Base-by-base conservation (phyloP, 2,888 invertebrate genomes). In the Marronus borbonicus region DNA sequence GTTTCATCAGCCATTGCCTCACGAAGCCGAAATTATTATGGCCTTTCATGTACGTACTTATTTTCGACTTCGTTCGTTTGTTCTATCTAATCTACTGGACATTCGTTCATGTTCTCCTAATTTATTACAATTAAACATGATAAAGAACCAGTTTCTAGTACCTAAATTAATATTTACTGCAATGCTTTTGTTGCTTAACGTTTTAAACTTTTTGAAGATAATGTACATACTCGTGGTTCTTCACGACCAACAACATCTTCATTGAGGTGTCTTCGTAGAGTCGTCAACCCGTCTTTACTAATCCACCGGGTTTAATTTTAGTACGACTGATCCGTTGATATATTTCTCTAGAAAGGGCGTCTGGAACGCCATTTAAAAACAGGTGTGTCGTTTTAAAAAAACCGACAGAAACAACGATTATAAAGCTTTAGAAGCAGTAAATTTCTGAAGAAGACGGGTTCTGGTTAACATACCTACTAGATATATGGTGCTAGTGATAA, bases 361-460 rank as follows among this genome's bases (percentile, higher is more conserved):
- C 24, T n/a, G 39, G 10, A 74, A 17, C 24, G 36, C 39, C 39
- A 58, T 60, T 58, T 74, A 74, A 24, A 31, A 74, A 62, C 72
- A 74, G 72, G 72, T 74, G 72, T 74, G 60, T 28, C 62, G 72
- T 74, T 74, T 24, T 74, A 60, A 74, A 55, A 44, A 39, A 62
- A 39, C 44, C 39, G 44, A 74, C 39, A 60, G 44, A 28, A 24
- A 60, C 39, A n/a, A 74, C 58, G 44, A 60, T 28, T 74, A 44
- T 14, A 2, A 4, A 60, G 60, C 60, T 44, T 62, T 24, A 39
- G 60, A 49, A 12, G 12, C 68, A 14, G 44, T 44, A 39, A 10
- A 74, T 74, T 20, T 36, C 31, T 77, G 76, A 68, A 65, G 49
- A 52, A 65, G 49, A 55, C 65, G 55, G 8, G 44, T 65, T 76